phyloP scores from a whole-genome alignment of 2,888 invertebrate genomes.

The Andrena chrysosceles region DNA sequence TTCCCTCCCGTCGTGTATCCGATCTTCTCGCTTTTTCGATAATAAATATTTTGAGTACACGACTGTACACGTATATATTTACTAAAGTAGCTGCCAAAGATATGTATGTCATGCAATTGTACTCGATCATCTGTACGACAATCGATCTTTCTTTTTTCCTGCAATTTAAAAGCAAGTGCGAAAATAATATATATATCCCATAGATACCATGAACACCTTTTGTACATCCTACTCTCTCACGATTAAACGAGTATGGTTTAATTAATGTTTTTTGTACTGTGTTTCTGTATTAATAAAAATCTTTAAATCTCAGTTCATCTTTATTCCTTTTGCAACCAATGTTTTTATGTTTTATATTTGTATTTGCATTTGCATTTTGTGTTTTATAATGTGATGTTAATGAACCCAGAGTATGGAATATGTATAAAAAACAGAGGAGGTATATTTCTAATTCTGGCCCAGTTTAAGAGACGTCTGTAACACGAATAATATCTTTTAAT shows the following conservation, averaged over 20 bases:
- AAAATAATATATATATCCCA: background rate
- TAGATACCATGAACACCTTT: conserved; percentile 7
- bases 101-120: conserved; percentile 12
- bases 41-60: conserved; percentile 40
- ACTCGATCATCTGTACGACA: conserved; percentile 1
- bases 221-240: background rate
- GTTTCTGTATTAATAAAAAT: conserved; percentile 6
- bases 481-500: background rate
- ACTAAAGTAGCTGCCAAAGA: conserved; percentile 22
- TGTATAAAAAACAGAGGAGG: background rate
- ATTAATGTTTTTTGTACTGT: conserved; percentile 14
- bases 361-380: conserved; percentile 11
- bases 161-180: background rate
- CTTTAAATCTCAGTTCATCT: background rate
- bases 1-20: background rate
- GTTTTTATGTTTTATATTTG: background rate
- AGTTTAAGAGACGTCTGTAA: background rate
- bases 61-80: conserved; percentile 37
- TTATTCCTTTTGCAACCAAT: background rate
- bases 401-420: background rate
- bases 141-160: background rate
- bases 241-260: background rate
- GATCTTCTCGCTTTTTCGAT: conserved; percentile 1
- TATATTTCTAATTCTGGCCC: background rate
- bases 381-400: background rate